Conservation (phyloP, 2,797 vertebrate species). For the Tympanoctomys barrerae region DNA sequence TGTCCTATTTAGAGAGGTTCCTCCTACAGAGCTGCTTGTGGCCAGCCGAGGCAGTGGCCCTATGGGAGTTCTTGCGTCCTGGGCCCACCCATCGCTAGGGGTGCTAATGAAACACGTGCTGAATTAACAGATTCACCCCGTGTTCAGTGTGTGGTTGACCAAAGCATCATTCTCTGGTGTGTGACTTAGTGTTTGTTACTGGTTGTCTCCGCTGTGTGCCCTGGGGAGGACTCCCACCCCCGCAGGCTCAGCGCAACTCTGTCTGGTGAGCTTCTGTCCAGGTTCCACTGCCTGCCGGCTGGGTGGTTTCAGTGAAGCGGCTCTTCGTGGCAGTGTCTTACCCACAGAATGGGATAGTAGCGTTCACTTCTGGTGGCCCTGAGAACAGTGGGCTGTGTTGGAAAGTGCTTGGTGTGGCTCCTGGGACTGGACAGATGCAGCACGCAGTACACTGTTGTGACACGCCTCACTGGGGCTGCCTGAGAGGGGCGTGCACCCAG, state of each 20-base stretch:
- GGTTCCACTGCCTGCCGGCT: no score
- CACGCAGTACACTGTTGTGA: neutral
- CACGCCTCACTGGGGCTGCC: neutral
- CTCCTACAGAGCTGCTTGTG: neutral
- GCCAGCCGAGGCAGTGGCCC: neutral
- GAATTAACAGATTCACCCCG: neutral
- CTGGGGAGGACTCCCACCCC: neutral
- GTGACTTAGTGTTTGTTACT: neutral
- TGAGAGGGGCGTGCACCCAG: neutral
- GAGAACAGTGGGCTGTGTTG: neutral
- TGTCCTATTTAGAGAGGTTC: neutral
- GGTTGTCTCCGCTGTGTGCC: neutral
- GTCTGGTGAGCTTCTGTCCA: no score
- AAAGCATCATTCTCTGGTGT: neutral
- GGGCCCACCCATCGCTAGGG: neutral
- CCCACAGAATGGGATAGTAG: neutral
- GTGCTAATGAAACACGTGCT: neutral
- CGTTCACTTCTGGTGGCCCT: rapidly evolving
- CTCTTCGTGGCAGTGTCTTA: neutral
- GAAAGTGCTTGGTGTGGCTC: neutral
- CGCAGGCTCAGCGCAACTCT: neutral
- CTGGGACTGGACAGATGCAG: neutral
- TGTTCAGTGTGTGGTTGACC: neutral
- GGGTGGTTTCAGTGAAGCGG: no score
- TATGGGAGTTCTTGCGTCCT: neutral